phyloP scores from a whole-genome alignment of 2,888 invertebrate genomes.

The Dioctria rufipes region DNA sequence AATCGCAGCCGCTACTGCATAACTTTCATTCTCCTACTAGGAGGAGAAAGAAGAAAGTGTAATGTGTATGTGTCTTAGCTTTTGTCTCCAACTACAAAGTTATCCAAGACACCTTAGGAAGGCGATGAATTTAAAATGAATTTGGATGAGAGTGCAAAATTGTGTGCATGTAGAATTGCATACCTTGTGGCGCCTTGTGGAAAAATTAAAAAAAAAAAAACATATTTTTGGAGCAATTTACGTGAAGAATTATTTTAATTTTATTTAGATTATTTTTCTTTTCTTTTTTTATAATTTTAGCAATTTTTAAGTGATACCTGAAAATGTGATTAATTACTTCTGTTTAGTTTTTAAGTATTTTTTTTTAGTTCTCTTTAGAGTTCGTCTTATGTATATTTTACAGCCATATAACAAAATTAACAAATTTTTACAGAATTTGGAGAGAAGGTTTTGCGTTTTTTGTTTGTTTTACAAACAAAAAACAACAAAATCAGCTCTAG shows the following conservation, averaged over 20 bases:
- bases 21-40: slow-evolving; percentile 1
- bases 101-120: background rate
- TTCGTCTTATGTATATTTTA: background rate
- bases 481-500: background rate
- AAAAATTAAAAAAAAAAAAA: background rate
- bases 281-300: slow-evolving; percentile 10
- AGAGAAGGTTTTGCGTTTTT: background rate
- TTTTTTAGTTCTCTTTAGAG: slow-evolving; percentile 29
- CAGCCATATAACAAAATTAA: slow-evolving; percentile 20
- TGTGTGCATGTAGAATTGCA: background rate
- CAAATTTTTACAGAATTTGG: background rate
- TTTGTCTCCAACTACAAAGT: slow-evolving; percentile 16
- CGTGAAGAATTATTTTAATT: slow-evolving; percentile 39
- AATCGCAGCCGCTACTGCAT: slow-evolving; percentile 42
- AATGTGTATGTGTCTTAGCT: slow-evolving; percentile 13
- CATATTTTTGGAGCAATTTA: background rate
- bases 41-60: background rate
- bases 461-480: background rate
- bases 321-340: slow-evolving; percentile 57
- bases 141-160: background rate
- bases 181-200: background rate
- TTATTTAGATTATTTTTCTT: too few relatives aligned
- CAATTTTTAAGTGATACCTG: slow-evolving; percentile 57
- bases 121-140: background rate
- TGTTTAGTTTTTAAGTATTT: slow-evolving; percentile 35